Conservation (phyloP, 2,797 vertebrate species). For the Aselliscus stoliczkanus region DNA sequence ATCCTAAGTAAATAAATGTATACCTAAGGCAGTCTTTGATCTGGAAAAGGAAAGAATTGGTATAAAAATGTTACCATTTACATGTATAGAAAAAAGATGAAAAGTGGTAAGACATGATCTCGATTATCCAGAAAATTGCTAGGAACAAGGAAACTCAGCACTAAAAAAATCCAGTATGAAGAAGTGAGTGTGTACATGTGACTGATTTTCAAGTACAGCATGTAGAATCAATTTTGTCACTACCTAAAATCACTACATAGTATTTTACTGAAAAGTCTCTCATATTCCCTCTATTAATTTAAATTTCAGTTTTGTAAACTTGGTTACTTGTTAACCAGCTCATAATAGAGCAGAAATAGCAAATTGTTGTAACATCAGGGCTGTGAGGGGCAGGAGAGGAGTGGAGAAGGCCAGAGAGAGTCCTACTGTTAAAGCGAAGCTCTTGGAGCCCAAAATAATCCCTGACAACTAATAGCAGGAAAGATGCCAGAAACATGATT, state of each 20-base stretch:
- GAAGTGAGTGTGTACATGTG: background rate
- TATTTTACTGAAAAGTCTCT: background rate
- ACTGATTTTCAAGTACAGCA: background rate
- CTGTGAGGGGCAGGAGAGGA: background rate
- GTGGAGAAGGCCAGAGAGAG: background rate
- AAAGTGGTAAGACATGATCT: background rate
- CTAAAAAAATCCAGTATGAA: background rate
- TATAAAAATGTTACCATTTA: slow-evolving; percentile 6
- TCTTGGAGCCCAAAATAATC: background rate
- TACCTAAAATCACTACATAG: background rate
- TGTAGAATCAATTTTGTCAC: background rate
- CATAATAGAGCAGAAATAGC: background rate
- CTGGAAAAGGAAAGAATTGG: background rate
- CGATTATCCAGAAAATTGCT: background rate
- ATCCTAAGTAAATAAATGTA: slow-evolving; percentile 26
- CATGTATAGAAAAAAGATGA: background rate
- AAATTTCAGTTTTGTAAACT: background rate
- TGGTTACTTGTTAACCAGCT: background rate
- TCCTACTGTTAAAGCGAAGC: background rate
- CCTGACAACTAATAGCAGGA: background rate
- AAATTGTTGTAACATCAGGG: background rate
- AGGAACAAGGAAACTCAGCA: background rate
- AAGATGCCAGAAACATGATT: background rate
- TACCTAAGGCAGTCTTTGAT: background rate
- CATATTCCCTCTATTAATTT: background rate